Percentiles rank a stretch among this genome's conserved stretches.
Evolutionary conservation across 2,797 vertebrate genomes (phyloP).

Genomic region (Gallinago solitaria): DNA sequence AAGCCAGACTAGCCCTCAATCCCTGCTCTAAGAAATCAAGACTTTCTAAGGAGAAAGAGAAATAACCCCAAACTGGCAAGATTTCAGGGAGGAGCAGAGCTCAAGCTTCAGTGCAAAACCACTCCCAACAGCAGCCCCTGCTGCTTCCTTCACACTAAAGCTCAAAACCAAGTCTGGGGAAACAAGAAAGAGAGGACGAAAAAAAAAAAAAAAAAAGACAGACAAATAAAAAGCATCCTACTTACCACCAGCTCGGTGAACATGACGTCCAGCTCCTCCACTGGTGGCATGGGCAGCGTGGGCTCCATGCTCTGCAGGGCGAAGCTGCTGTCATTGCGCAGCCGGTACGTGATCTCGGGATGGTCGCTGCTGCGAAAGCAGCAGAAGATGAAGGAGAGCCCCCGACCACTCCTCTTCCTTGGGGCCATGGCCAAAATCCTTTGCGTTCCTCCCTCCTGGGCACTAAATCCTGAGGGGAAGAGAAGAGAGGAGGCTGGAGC

Average conservation of each 20-base stretch:
- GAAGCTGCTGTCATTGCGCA: slow-evolving; percentile 89
- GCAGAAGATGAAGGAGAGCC: slow-evolving; percentile 90
- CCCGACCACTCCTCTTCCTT: slow-evolving; percentile 81
- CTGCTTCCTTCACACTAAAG: background rate
- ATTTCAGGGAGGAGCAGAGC: background rate
- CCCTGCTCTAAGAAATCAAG: background rate
- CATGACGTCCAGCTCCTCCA: slow-evolving; percentile 89
- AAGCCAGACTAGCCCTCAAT: background rate
- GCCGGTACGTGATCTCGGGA: slow-evolving; percentile 89
- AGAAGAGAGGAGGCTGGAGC: background rate
- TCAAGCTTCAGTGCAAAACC: background rate
- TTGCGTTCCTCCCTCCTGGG: slow-evolving; percentile 24
- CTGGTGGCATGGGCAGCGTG: slow-evolving; percentile 83
- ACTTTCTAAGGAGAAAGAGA: background rate
- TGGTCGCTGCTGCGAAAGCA: slow-evolving; percentile 88
- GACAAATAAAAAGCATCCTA: background rate
- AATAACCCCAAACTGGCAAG: background rate
- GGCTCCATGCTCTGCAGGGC: slow-evolving; percentile 87
- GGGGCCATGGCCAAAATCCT: slow-evolving; percentile 83
- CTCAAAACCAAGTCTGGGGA: background rate
- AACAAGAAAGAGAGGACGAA: background rate
- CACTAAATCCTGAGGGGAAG: slow-evolving; percentile 71
- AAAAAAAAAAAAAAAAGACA: fast-evolving
- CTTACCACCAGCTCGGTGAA: slow-evolving; percentile 94
- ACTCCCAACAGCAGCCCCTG: background rate